Evolutionary conservation across 1,140 invertebrate species (phyloP), one percentile per base, ranked within the genome.

Genomic region (Tyrophagus putrescentiae): DNA sequence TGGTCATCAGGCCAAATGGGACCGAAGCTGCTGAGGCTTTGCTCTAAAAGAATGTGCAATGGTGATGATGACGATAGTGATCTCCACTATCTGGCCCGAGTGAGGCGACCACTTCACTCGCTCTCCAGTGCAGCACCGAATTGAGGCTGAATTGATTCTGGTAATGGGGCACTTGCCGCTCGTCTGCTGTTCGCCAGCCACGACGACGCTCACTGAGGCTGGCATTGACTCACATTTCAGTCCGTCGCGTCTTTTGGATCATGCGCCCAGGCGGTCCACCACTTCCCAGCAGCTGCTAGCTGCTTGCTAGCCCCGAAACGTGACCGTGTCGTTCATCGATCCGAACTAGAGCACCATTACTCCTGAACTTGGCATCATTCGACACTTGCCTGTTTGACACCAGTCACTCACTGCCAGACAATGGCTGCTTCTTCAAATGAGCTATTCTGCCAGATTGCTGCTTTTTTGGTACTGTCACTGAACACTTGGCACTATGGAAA

Each of bases 141-240:
- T n/a, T n/a, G n/a, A n/a, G n/a, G n/a, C n/a, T n/a, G n/a, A n/a
- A n/a, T n/a, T n/a, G n/a, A n/a, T n/a, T n/a, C n/a, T n/a, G n/a
- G n/a, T n/a, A n/a, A n/a, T n/a, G n/a, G n/a, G n/a, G n/a, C n/a
- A n/a, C n/a, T n/a, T n/a, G n/a, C n/a, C n/a, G n/a, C n/a, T n/a
- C 45, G 18, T 7, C 21, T 48, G 45, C 45, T 6, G 23, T 48
- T 48, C 13, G 13, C 36, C 21, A 39, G 13, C 21, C 21, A 21
- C 13, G 21, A 39, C 36, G 36, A 13, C 7, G 11, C 44, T 52
- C 13, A n/a, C n/a, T n/a, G n/a, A n/a, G 48, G 3, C 13, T 54
- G 52, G 52, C 52, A 54, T 54, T 54, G 52, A 54, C 52, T 54
- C 52, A 54, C 52, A 34, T 54, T 31, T 31, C 25, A 21, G 18